phyloP scores from a whole-genome alignment of 2,888 invertebrate species.

The Epinotia brunnichana region DNA sequence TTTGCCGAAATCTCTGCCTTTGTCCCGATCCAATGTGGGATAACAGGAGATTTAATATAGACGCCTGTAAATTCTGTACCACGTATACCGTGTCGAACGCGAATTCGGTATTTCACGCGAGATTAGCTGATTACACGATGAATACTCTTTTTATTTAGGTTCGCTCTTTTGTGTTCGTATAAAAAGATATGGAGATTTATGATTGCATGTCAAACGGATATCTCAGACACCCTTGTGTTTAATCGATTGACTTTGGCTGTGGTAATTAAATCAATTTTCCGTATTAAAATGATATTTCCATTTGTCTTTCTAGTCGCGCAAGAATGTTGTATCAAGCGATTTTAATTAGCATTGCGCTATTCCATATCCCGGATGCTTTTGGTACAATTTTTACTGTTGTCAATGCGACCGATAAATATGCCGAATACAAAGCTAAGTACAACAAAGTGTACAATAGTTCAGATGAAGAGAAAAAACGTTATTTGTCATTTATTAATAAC shows the following conservation, averaged over 20 bases:
- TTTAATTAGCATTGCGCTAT: constrained; percentile 17
- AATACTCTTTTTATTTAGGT: constrained; percentile 48
- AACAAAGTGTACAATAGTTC: constrained; percentile 55
- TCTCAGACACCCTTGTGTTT: neutral
- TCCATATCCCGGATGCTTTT: constrained; percentile 12
- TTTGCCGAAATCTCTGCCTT: constrained; percentile 63
- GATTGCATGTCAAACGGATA: constrained; percentile 2
- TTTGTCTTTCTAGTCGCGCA: neutral
- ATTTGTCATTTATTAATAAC: constrained; percentile 59
- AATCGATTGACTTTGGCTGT: constrained; percentile 29
- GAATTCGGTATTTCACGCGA: constrained; percentile 60
- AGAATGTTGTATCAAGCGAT: constrained; percentile 5
- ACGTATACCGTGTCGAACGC: constrained; percentile 59
- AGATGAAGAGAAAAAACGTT: constrained; percentile 52
- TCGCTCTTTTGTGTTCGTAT: constrained; percentile 39
- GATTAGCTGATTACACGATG: constrained; percentile 59
- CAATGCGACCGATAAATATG: constrained; percentile 53
- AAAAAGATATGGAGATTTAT: constrained; percentile 15
- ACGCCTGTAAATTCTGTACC: constrained; percentile 57
- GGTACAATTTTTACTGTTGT: constrained; percentile 44
- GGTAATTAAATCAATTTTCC: neutral
- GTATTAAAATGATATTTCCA: neutral
- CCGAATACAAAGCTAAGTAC: constrained; percentile 58
- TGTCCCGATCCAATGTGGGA: constrained; percentile 67
- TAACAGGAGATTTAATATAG: constrained; percentile 70